Conservation (phyloP, 2,113 vertebrate species). For the Corvus hawaiiensis region DNA sequence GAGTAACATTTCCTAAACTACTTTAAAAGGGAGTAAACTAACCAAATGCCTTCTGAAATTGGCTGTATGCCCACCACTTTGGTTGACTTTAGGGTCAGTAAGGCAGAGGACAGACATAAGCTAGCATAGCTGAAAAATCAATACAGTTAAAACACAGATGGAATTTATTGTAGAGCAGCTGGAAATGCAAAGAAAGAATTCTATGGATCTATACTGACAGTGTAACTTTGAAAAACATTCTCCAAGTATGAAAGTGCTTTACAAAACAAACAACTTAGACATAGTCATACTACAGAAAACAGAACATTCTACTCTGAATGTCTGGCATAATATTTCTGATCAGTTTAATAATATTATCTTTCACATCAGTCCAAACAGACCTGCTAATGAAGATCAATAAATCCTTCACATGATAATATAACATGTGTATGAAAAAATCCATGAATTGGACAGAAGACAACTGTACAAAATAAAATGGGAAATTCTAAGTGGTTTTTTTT, state of each 20-base stretch:
- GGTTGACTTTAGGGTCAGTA: neutral
- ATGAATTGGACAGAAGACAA: neutral
- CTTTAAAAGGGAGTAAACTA: constrained; percentile 56
- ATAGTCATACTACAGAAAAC: neutral
- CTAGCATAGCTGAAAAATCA: constrained; percentile 11
- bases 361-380: neutral
- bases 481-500: neutral
- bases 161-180: neutral
- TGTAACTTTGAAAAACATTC: neutral
- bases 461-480: neutral
- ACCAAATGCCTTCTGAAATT: constrained; percentile 47
- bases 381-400: neutral
- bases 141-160: constrained; percentile 1
- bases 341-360: neutral
- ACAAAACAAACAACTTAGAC: neutral
- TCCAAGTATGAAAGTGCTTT: neutral
- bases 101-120: constrained; percentile 20
- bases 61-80: constrained; percentile 41
- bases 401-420: neutral
- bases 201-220: neutral
- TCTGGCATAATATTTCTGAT: neutral
- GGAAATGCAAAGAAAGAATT: neutral
- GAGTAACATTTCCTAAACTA: constrained; percentile 61
- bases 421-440: neutral
- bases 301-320: neutral